Conservation (phyloP, 2,797 vertebrate genomes). For the Dicrostonyx torquatus region DNA sequence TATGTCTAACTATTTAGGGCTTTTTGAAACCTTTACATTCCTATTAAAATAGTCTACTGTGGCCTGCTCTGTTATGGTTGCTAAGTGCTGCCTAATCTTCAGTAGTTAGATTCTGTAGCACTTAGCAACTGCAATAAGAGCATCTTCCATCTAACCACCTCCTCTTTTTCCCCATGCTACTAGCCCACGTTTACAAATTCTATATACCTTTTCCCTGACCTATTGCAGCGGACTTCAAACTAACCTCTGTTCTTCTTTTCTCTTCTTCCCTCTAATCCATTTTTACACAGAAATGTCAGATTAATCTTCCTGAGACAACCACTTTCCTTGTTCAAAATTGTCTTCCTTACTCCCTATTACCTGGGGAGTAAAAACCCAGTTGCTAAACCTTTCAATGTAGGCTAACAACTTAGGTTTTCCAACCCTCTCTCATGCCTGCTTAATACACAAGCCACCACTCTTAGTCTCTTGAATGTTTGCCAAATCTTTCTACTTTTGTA, state of each 20-base stretch:
- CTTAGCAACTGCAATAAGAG: conserved; percentile 50
- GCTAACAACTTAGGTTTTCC: conserved; percentile 7
- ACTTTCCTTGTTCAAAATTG: conserved; percentile 44
- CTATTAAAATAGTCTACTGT: conserved; percentile 69
- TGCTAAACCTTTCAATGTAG: background rate
- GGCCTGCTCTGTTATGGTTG: conserved; percentile 55
- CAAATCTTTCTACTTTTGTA: conserved; percentile 8
- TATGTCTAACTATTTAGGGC: conserved; percentile 52
- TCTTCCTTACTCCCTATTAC: conserved; percentile 31
- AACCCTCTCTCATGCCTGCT: background rate
- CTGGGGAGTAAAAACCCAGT: background rate
- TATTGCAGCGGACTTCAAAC: conserved; percentile 42
- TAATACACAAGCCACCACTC: conserved; percentile 14
- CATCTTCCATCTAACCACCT: background rate
- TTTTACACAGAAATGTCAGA: conserved; percentile 53
- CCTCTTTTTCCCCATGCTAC: background rate
- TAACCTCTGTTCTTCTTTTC: conserved; percentile 9
- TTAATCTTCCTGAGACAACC: conserved; percentile 58
- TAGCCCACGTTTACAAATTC: conserved; percentile 35
- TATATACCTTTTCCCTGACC: conserved; percentile 20
- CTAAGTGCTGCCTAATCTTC: conserved; percentile 57
- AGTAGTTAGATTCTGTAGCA: conserved; percentile 48
- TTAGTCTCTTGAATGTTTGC: conserved; percentile 1
- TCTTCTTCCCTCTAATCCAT: conserved; percentile 1
- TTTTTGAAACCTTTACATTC: conserved; percentile 62